Evolutionary conservation across 2,888 invertebrate genomes (phyloP), one percentile per base, ranked within the genome.

Genomic region (Tachina grossa): DNA sequence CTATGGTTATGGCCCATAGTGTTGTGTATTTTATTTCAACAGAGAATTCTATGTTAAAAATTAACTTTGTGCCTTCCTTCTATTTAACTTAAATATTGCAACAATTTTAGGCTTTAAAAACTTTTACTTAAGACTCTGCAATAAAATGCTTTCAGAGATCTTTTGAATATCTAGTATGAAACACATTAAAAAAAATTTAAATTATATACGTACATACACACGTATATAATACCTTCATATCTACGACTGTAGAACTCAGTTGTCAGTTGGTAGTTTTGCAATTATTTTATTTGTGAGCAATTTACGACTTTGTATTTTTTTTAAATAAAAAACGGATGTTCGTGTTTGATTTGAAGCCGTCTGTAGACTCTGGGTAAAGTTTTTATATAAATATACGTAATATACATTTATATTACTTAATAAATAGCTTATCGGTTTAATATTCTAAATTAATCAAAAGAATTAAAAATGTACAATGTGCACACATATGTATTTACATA

Each of bases 291-390:
- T 31, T 31, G 31, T 53, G 53, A 53, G 19, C 19, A 19, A 10
- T 19, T 53, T 53, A 10, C 5, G 11, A 19, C n/a, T 61, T 16
- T n/a, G 4, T 16, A 16, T 43, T 9, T 61, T 13, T 10, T 49
- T 9, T n/a, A n/a, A 61, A n/a, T 41, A 41, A 47, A n/a, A 79
- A 79, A 72, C 63, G 79, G 79, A 72, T 72, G 22, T 72, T 65
- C 55, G 39, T 65, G 79, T 51, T 81, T 16, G 31, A 47, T 39
- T 9, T 10, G 5, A 14, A 63, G 31, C 9, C 39, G 49, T 49
- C n/a, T 6, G 22, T n/a, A 39, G 39, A 10, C 39, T 39, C 8
- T 59, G 0, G 31, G 31, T 31, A 31, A 31, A 0, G 4, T 31
- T 31, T 31, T 31, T 31, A 31, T 31, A 19, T 51, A n/a, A 10